These are phyloP conservation scores for Chloebia gouldiae DNA, from an alignment of 2,113 vertebrate genomes.

Conservation along the genomic window DNA sequence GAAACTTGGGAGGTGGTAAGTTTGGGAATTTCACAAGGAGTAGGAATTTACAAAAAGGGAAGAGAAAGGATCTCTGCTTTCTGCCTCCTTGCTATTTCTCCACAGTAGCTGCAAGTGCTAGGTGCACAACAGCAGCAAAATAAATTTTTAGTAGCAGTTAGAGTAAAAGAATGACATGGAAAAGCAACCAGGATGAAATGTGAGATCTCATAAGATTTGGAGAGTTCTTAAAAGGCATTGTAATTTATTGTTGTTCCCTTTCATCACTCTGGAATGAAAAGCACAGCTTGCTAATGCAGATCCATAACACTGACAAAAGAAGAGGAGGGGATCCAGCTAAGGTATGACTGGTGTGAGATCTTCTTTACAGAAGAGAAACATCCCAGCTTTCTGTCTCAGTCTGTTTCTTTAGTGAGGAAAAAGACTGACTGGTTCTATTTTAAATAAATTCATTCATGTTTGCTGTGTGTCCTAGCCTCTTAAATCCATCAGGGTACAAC, in stretches of 20 bases:
- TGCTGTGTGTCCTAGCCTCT: neutral
- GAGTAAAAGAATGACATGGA: neutral
- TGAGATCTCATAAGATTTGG: neutral
- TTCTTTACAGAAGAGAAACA: neutral
- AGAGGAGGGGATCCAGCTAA: neutral
- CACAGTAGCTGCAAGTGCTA: neutral
- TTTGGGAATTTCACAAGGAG: neutral
- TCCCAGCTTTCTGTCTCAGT: neutral
- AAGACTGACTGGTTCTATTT: neutral
- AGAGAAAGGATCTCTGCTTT: neutral
- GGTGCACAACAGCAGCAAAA: neutral
- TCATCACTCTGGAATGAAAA: neutral
- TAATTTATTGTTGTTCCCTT: neutral
- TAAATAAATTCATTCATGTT: neutral
- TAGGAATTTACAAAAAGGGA: neutral
- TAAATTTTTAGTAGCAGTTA: neutral
- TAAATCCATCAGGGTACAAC: neutral
- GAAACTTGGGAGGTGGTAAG: neutral
- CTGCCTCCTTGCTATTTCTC: neutral
- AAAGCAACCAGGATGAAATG: neutral
- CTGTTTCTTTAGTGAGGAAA: neutral
- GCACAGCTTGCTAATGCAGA: slow-evolving; percentile 5
- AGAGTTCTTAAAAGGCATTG: neutral
- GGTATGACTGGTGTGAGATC: neutral
- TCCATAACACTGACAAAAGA: neutral